phyloP scores from a whole-genome alignment of 2,113 vertebrate genomes.

The Engraulis encrasicolus region DNA sequence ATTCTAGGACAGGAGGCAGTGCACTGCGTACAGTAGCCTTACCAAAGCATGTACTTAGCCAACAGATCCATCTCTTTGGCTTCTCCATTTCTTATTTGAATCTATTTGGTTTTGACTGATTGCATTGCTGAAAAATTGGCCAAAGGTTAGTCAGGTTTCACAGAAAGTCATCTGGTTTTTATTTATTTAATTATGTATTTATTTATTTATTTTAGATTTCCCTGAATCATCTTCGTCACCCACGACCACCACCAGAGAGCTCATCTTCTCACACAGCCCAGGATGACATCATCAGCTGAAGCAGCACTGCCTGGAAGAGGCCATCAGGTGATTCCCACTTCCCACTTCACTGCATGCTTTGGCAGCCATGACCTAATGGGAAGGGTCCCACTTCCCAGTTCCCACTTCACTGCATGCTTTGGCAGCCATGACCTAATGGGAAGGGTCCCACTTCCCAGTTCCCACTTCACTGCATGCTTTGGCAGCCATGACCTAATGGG shows the following conservation, averaged over 20 bases:
- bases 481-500: too few species aligned
- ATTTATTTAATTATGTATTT: too few species aligned
- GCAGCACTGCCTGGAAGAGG: not conserved
- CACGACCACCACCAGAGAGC: not conserved
- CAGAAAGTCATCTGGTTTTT: not conserved
- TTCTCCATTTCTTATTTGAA: not conserved
- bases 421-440: too few species aligned
- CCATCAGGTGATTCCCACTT: not conserved
- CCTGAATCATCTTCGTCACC: not conserved
- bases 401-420: too few species aligned
- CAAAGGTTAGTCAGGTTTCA: too few species aligned
- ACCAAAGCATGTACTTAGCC: not conserved
- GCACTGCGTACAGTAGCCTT: not conserved
- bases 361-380: too few species aligned
- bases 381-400: too few species aligned
- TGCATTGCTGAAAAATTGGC: not conserved
- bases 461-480: too few species aligned
- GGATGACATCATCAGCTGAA: not conserved
- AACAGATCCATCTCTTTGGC: not conserved
- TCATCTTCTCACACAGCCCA: not conserved
- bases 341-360: too few species aligned
- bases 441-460: too few species aligned
- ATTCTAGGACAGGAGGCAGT: not conserved
- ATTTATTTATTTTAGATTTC: not conserved
- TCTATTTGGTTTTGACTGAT: not conserved